Conservation (phyloP, 2,888 invertebrate species). For the Baccha elongata region DNA sequence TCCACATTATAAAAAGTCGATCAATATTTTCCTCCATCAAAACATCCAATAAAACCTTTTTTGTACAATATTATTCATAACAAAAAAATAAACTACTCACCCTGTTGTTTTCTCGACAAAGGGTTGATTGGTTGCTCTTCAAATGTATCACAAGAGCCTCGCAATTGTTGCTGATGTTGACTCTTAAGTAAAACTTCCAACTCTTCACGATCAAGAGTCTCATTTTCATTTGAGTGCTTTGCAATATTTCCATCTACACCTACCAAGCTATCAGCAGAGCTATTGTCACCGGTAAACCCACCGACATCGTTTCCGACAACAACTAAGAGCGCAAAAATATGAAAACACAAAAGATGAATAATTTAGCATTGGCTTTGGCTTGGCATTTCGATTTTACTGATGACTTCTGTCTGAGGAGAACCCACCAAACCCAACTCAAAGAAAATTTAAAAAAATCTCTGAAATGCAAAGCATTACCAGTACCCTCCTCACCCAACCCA, state of each 20-base stretch:
- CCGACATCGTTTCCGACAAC: neutral
- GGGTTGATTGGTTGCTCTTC: neutral
- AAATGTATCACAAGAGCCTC: slow-evolving; percentile 39
- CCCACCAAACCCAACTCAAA: neutral
- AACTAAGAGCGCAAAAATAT: slow-evolving; percentile 51
- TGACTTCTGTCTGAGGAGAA: neutral
- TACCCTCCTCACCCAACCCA: neutral
- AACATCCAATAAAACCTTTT: too few species aligned
- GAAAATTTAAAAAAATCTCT: slow-evolving; percentile 2
- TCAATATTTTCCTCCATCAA: too few species aligned
- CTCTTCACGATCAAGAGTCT: slow-evolving; percentile 59
- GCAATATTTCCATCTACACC: slow-evolving; percentile 6
- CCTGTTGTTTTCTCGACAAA: slow-evolving; percentile 26
- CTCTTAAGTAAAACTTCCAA: slow-evolving; percentile 54
- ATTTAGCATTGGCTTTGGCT: slow-evolving; percentile 36
- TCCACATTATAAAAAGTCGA: too few species aligned
- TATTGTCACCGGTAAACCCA: neutral
- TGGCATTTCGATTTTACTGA: slow-evolving; percentile 42
- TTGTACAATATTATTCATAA: too few species aligned
- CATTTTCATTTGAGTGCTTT: slow-evolving; percentile 62
- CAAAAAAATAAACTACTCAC: slow-evolving; percentile 35
- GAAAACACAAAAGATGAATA: slow-evolving; percentile 44
- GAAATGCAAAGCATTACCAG: slow-evolving; percentile 19
- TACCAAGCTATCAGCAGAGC: slow-evolving; percentile 6
- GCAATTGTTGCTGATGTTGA: slow-evolving; percentile 35